Conservation (phyloP, 2,797 vertebrate genomes). For the Sebastolobus alascanus region DNA sequence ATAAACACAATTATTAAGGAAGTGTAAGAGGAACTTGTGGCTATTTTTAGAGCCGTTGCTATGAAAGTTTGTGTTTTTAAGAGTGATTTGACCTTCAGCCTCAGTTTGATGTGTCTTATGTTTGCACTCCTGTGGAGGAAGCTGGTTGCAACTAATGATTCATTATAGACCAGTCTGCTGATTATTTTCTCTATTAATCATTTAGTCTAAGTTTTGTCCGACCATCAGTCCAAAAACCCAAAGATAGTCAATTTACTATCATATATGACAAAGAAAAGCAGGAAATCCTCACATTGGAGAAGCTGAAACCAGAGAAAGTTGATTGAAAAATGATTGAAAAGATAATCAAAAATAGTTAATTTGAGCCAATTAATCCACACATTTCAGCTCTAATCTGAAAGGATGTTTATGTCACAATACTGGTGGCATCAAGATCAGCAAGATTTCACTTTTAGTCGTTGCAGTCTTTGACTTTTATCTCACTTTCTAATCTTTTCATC, state of each 20-base stretch:
- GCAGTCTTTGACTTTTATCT: not conserved
- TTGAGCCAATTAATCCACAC: not conserved
- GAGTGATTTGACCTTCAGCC: not conserved
- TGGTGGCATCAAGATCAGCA: not conserved
- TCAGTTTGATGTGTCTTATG: not conserved
- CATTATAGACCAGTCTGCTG: not conserved
- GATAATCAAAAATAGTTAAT: not conserved
- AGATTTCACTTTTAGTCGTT: not conserved
- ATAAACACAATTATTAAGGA: slow-evolving; percentile 26
- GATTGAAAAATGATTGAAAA: not conserved
- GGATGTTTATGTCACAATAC: not conserved
- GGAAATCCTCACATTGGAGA: not conserved
- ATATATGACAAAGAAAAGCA: not conserved
- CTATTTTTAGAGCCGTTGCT: slow-evolving; percentile 26
- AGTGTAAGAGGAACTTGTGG: slow-evolving; percentile 2
- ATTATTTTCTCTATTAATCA: not conserved
- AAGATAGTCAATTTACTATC: not conserved
- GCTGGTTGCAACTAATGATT: not conserved
- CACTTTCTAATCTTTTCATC: not conserved
- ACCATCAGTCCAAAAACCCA: not conserved
- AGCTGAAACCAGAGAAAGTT: not conserved
- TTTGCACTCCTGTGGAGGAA: not conserved
- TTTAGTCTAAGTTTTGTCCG: not conserved
- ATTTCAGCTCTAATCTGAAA: not conserved
- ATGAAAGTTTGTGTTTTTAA: slow-evolving; percentile 14